phyloP scores from a whole-genome alignment of 2,888 invertebrate species.

The Microctonus brassicae region DNA sequence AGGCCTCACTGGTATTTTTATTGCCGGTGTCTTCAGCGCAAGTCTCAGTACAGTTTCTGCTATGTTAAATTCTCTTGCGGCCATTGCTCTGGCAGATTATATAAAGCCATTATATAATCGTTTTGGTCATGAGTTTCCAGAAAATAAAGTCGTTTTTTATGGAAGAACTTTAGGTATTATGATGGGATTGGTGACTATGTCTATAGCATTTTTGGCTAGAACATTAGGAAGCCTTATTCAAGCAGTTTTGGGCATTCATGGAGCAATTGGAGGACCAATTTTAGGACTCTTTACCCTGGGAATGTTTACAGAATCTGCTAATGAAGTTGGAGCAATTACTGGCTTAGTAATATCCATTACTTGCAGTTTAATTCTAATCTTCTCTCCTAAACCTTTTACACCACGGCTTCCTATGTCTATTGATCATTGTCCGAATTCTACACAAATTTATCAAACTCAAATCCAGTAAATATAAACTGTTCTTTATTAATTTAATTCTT shows the following conservation, averaged over 20 bases:
- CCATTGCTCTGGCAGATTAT: slow-evolving; percentile 91
- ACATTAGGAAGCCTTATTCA: slow-evolving; percentile 60
- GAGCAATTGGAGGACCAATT: slow-evolving; percentile 88
- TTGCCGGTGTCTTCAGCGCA: slow-evolving; percentile 86
- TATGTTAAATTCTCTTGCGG: slow-evolving; percentile 89
- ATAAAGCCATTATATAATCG: slow-evolving; percentile 71
- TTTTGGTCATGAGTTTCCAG: slow-evolving; percentile 77
- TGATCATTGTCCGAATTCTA: slow-evolving; percentile 49
- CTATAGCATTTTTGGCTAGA: slow-evolving; percentile 56
- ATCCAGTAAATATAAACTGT: slow-evolving; percentile 15
- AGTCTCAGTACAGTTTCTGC: slow-evolving; percentile 94
- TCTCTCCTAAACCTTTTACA: slow-evolving; percentile 50
- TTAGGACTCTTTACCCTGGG: slow-evolving; percentile 89
- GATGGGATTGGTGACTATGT: slow-evolving; percentile 55
- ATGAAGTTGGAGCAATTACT: slow-evolving; percentile 68
- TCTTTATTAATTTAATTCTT: slow-evolving; percentile 6
- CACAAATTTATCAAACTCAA: not conserved
- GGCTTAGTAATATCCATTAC: slow-evolving; percentile 52
- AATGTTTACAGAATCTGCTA: slow-evolving; percentile 88
- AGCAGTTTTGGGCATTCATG: slow-evolving; percentile 85
- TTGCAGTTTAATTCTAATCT: slow-evolving; percentile 50
- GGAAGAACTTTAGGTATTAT: slow-evolving; percentile 62
- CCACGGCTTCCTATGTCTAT: slow-evolving; percentile 50
- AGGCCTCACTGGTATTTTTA: slow-evolving; percentile 65
- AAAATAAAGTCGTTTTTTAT: slow-evolving; percentile 79